A percentile compares a stretch with the other conserved stretches of the same genome.
Conservation (phyloP, 2,113 vertebrate genomes). For the Sakesphorus luctuosus region DNA sequence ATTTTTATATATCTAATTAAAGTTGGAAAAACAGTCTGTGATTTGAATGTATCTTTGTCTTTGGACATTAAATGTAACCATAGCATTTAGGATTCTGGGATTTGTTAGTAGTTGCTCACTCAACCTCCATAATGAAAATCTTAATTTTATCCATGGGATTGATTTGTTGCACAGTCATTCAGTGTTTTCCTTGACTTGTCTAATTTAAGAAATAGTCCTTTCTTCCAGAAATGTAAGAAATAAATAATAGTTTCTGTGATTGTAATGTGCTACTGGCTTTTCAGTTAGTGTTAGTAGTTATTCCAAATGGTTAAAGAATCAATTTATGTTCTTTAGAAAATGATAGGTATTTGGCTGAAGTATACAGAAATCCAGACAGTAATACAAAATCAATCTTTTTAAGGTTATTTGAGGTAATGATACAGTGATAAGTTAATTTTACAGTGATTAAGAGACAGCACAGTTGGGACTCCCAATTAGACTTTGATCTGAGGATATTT, state of each 20-base stretch:
- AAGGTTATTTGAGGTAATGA: constrained; percentile 56
- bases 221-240: not conserved
- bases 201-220: not conserved
- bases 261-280: not conserved
- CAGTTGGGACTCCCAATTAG: constrained; percentile 9
- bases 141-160: not conserved
- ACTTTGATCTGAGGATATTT: constrained; percentile 49
- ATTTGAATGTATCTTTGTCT: not conserved
- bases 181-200: not conserved
- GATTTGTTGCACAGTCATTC: not conserved
- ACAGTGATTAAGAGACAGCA: constrained; percentile 40
- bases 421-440: constrained; percentile 54
- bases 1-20: not conserved
- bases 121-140: not conserved
- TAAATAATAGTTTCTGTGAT: not conserved
- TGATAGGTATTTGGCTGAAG: constrained; percentile 28
- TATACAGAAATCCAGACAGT: constrained; percentile 10
- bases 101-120: not conserved
- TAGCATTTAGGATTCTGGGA: not conserved
- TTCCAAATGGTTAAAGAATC: constrained; percentile 2
- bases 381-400: constrained; percentile 49
- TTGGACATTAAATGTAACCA: not conserved
- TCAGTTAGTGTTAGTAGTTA: not conserved
- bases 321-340: constrained; percentile 32
- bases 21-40: not conserved